Base-by-base conservation (phyloP, 2,888 invertebrate species). In the Caradrina clavipalpis region DNA sequence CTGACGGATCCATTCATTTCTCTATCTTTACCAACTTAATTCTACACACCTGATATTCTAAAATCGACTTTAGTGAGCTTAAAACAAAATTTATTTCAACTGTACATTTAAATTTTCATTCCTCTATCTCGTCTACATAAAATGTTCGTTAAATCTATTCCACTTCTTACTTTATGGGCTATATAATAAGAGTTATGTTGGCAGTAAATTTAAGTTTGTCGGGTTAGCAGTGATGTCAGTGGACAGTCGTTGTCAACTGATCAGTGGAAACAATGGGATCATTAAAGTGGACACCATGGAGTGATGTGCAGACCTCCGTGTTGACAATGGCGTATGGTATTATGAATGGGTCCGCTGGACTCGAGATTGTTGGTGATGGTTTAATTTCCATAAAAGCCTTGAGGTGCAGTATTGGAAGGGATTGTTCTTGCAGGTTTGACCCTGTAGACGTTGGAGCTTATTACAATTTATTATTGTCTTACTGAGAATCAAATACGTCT, bases 301-400 rank as follows among this genome's bases (percentile, higher is more conserved):
- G 89, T 94, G 95, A 95, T 90, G 92, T 80, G 81, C 81, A 86
- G 95, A 95, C 95, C 95, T 95, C 95, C 95, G 87, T 86, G 89
- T 87, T 84, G 86, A 90, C 90, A 90, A 80, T 81, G 58, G 76
- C 53, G 39, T 81, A 89, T 86, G 79, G 84, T 85, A 82, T 89
- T 89, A 90, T 89, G 87, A 86, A 77, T 87, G 80, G 78, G 82
- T 85, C 74, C 19, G 65, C 74, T 76, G 64, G 39, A 50, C 77
- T 72, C 31, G 55, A 69, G 80, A 78, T 78, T 69, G 67, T 71
- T 49, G 50, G 49, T 67, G 68, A 81, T 67, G 74, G 74, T 71
- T 62, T 69, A 74, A 80, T 81, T 76, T 69, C 55, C 69, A 79
- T 72, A 67, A 73, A 75, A 67, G 57, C 66, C 63, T 74, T 69